These are phyloP conservation scores for Acanthis flammea DNA, from an alignment of 2,797 vertebrate species.

Conservation along the genomic window DNA sequence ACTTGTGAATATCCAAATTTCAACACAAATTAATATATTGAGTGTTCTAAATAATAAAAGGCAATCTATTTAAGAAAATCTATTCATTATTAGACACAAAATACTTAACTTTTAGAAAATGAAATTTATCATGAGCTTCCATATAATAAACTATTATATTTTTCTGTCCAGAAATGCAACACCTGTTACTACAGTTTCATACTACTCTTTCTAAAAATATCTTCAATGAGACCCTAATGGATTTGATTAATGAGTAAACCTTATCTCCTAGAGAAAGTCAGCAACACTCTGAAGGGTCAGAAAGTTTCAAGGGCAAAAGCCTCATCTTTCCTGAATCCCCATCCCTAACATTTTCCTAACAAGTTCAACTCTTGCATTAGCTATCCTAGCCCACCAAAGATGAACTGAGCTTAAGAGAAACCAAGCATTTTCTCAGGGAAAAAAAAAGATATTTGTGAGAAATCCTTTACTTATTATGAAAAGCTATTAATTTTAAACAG, in stretches of 20 bases:
- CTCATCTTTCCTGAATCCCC: not conserved
- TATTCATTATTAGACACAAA: not conserved
- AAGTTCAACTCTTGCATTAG: not conserved
- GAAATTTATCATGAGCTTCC: not conserved
- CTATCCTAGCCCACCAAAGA: not conserved
- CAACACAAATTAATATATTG: not conserved
- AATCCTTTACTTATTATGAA: not conserved
- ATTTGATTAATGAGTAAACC: not conserved
- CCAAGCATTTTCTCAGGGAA: not conserved
- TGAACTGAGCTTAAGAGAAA: not conserved
- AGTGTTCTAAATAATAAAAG: not conserved
- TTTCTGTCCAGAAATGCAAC: not conserved
- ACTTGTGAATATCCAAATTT: not conserved
- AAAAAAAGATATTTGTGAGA: not conserved
- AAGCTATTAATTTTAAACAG: not conserved
- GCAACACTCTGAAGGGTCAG: not conserved
- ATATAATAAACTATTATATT: not conserved
- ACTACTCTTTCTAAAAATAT: conserved; percentile 5
- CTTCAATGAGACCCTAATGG: not conserved
- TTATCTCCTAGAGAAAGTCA: not conserved
- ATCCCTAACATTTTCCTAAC: not conserved
- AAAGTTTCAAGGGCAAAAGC: conserved; percentile 2
- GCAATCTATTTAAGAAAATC: not conserved
- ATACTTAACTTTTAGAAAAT: not conserved
- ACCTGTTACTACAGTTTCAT: not conserved